Conservation (phyloP, 2,113 vertebrate species). For the Buteo buteo region DNA sequence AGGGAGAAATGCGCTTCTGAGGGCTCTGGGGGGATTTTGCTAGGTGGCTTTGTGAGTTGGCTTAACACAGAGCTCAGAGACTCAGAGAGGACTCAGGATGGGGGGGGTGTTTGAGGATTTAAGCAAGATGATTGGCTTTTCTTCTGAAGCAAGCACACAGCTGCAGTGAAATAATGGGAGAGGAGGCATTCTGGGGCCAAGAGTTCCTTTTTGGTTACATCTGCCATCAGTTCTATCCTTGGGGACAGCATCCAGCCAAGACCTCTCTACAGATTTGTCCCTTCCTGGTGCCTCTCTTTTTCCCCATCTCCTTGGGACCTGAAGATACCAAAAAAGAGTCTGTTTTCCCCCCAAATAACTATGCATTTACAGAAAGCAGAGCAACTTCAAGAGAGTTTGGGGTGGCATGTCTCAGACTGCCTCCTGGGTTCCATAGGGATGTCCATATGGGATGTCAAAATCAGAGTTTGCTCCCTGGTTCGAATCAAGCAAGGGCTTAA, state of each 20-base stretch:
- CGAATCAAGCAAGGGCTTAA: background rate
- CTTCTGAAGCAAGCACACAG: background rate
- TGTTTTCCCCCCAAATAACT: background rate
- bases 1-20: background rate
- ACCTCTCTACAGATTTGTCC: background rate
- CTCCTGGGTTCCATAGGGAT: background rate
- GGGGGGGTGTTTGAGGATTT: background rate
- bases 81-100: background rate
- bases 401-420: fast-evolving
- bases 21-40: background rate
- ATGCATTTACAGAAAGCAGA: background rate
- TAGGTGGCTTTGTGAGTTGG: background rate
- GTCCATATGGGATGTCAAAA: background rate
- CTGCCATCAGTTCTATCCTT: background rate
- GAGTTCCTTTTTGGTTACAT: background rate
- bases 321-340: background rate
- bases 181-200: background rate
- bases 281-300: background rate
- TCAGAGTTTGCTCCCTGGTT: background rate
- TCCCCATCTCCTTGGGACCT: background rate
- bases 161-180: background rate
- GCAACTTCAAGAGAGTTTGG: background rate
- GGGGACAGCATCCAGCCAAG: background rate
- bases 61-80: background rate
- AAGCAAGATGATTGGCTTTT: background rate